Base-by-base conservation (phyloP, 2,797 vertebrate genomes). In the Cynodonichthys magdalenae region DNA sequence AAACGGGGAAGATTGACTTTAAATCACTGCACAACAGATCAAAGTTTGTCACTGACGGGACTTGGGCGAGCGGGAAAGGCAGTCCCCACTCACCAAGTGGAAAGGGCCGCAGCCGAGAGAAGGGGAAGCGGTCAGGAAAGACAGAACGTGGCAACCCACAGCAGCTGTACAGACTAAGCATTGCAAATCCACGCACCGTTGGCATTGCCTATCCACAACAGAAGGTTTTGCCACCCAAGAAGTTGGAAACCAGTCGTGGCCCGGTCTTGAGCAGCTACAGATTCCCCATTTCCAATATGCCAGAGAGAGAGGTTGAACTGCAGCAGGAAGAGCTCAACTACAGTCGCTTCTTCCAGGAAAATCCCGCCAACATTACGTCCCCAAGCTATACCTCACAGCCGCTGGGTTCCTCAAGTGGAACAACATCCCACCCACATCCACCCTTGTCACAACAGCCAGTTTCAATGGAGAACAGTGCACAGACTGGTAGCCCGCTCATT, bases 361-460 rank as follows among this genome's bases (percentile, higher is more conserved):
- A 90, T 36, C 44, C 93, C 50, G 55, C 93, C n/a, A 87, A 93
- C 91, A 93, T 93, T 83, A 95, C 92, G 91, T 93, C 96, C 68
- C 74, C 89, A 92, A 94, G 84, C 86, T 95, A 93, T 96, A 98
- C 96, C 96, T 98, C 97, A 95, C 94, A 94, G 55, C 69, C 93
- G 61, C 79, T 93, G 73, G 80, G 89, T 44, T 80, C 91, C 6
- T 79, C 92, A 59, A 86, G 90, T 70, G 92, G 82, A 78, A 78
- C 85, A 8, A 74, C 90, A 68, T 78, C 88, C 11, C 90, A 82
- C 71, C 93, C 84, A 6, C 83, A 85, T 68, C 90, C 89, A 41
- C 53, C 91, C 29, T 73, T 90, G 65, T 77, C 88, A 53, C 88
- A 89, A 75, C 94, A 92, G 57, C 59, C 90, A 59, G 79, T 90